Evolutionary conservation across 2,797 vertebrate genomes (phyloP), one percentile per base, ranked within the genome.

Genomic region (Cossypha polioptera): DNA sequence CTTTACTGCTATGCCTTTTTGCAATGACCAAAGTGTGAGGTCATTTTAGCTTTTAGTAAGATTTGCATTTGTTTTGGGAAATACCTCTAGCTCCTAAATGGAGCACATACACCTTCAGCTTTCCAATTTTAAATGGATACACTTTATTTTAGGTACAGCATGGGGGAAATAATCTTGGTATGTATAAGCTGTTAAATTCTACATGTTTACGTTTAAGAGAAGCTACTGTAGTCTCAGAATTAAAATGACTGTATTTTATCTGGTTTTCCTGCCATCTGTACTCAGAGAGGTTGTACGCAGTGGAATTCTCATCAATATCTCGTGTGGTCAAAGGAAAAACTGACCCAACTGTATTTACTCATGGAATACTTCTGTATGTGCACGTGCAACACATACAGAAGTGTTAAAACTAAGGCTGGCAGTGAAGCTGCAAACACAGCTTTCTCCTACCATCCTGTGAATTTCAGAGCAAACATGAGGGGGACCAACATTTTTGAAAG

Each of bases 101-200:
- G 24, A 31, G 15, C 26, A 42, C 2, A 21, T 19, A 61, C 62
- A 55, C 11, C 33, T 21, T 71, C 15, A n/a, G 16, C 20, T 85
- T 89, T 86, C 48, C 43, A 42, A 66, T 66, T 74, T 66, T 79
- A 33, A 29, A 16, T 40, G 11, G 38, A 58, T 62, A 48, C 14
- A 36, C 0, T 3, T 58, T 75, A 13, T 50, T 73, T 67, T 50
- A 47, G 26, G 2, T 48, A 38, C 4, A 62, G 29, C 0, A 0
- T 9, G 6, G 7, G 25, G 58, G 42, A 93, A 85, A 91, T 50
- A 71, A 47, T 25, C 22, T 38, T 42, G 16, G 11, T 31, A n/a
- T 54, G 5, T 18, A 42, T 21, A 79, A 73, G 9, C 10, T 26
- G 11, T 66, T 72, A 25, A 48, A 72, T 66, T 42, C 36, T 7